Base-by-base conservation (phyloP, 2,888 invertebrate genomes). In the Junonia oenone region DNA sequence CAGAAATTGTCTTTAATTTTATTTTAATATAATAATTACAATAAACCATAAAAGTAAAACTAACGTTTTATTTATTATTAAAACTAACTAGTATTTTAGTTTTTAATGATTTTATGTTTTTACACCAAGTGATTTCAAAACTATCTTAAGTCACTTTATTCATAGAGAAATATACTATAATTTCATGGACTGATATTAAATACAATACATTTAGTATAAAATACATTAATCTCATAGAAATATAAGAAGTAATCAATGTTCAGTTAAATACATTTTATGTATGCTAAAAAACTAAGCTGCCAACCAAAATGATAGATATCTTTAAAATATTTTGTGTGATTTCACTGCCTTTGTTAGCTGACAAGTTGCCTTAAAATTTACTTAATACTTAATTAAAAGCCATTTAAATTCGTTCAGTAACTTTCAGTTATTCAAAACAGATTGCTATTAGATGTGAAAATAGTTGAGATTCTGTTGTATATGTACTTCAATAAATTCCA, bases 401-500 rank as follows among this genome's bases (percentile, higher is more conserved):
- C 43, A 13, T 43, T 43, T 43, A 26, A 43, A 43, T 43, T 43
- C 43, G 43, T 26, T 26, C 22, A 43, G 22, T 43, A 43, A 26
- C 13, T 22, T 43, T 0, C 4, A 17, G 22, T 2, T 6, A 26
- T 17, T 8, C n/a, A 9, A 22, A 43, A 13, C n/a, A 26, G 17
- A 2, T 26, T 13, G 6, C 0, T n/a, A 26, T 26, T 6, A 6
- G 4, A 33, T n/a, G 13, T 43, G n/a, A 43, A 14, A 43, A 43
- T 43, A 26, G 22, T 43, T 43, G 43, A 43, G 43, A 43, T 43
- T 43, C 38, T 6, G n/a, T 11, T 4, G 4, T 14, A 19, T 19
- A 14, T 19, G 1, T 19, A 9, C 9, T 3, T 6, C 2, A 6
- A 2, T n/a, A 19, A 4, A 15, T 14, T 3, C 9, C 6, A 6